These are phyloP conservation scores for Meliscaeva auricollis DNA, from an alignment of 2,888 invertebrate genomes.

Conservation along the genomic window DNA sequence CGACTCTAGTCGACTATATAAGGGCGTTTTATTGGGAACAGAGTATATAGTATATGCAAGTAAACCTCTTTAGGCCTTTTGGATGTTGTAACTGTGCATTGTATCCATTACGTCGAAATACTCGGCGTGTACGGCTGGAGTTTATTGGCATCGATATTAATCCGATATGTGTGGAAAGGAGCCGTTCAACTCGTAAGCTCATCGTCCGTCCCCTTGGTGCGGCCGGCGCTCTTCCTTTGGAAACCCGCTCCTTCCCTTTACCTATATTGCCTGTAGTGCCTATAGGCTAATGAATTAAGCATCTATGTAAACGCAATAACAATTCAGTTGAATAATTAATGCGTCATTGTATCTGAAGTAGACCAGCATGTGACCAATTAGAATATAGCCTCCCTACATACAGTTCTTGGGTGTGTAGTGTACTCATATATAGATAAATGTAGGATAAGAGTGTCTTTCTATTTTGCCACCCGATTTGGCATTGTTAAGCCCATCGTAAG, in stretches of 20 bases:
- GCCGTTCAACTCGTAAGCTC: slow-evolving; percentile 3
- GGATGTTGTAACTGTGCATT: slow-evolving; percentile 22
- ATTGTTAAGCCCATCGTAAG: neutral
- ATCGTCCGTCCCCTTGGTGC: neutral
- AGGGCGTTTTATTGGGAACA: slow-evolving; percentile 25
- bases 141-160: slow-evolving; percentile 70
- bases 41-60: neutral
- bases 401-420: neutral
- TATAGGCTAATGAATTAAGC: slow-evolving; percentile 73
- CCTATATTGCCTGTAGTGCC: slow-evolving; percentile 7
- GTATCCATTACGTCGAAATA: slow-evolving; percentile 61
- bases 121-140: slow-evolving; percentile 44
- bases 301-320: slow-evolving; percentile 74
- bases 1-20: slow-evolving; percentile 1
- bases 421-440: neutral
- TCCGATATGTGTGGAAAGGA: slow-evolving; percentile 65
- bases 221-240: neutral
- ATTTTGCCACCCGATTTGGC: neutral
- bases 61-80: slow-evolving; percentile 39
- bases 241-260: neutral
- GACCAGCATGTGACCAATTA: slow-evolving; percentile 73
- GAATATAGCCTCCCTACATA: slow-evolving; percentile 14
- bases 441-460: neutral
- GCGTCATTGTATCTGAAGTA: slow-evolving; percentile 62
- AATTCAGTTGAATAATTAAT: slow-evolving; percentile 73